phyloP scores from a whole-genome alignment of 2,888 invertebrate genomes.

The Pediacus dermestoides region DNA sequence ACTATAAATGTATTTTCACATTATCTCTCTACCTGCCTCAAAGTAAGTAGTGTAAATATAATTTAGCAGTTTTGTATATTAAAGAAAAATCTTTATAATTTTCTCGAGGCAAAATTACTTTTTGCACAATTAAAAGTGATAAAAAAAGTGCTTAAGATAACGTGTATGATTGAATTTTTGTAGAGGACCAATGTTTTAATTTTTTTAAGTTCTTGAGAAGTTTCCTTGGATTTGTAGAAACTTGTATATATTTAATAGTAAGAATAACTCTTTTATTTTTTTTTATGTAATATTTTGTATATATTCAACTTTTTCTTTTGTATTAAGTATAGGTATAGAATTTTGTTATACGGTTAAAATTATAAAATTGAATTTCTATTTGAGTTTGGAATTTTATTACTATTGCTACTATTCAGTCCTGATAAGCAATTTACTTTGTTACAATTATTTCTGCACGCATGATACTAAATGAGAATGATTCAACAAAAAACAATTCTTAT shows the following conservation, averaged over 20 bases:
- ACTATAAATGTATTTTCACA: too few relatives aligned
- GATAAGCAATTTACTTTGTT: not conserved
- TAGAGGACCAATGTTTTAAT: conserved; percentile 45
- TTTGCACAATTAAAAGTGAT: conserved; percentile 22
- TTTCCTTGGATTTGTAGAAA: conserved; percentile 18
- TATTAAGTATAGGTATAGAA: conserved; percentile 12
- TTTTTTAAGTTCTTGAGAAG: conserved; percentile 19
- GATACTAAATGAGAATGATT: conserved; percentile 3
- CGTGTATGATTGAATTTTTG: conserved; percentile 39
- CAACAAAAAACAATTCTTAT: too few relatives aligned
- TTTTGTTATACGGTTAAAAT: too few relatives aligned
- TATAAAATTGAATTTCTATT: conserved; percentile 21
- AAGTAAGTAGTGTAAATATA: too few relatives aligned
- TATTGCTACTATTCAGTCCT: too few relatives aligned
- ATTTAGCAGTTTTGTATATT: too few relatives aligned
- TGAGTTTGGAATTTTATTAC: conserved; percentile 22
- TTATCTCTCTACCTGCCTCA: too few relatives aligned
- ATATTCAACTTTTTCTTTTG: conserved; percentile 20
- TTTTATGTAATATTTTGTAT: conserved; percentile 27
- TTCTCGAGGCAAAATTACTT: conserved; percentile 1
- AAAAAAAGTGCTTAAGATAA: conserved; percentile 36
- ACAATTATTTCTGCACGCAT: conserved; percentile 3
- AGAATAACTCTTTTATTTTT: too few relatives aligned
- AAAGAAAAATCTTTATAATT: too few relatives aligned
- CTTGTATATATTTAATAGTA: too few relatives aligned